Conservation (phyloP, 2,888 invertebrate genomes). For the Drosophila mercatorum region DNA sequence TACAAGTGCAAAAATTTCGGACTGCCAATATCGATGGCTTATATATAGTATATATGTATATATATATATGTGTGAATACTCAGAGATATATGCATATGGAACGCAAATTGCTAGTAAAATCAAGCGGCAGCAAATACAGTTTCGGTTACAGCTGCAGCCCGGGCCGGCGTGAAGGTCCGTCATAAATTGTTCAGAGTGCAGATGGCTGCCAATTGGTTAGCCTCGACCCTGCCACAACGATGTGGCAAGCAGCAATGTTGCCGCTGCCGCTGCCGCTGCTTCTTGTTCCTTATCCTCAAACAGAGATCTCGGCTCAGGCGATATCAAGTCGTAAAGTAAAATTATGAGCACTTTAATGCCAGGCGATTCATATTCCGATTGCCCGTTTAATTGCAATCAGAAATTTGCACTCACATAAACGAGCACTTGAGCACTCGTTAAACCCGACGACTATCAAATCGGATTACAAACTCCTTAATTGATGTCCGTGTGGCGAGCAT, state of each 20-base stretch:
- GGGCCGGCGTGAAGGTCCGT: conserved; percentile 58
- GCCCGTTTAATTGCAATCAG: conserved; percentile 61
- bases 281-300: not conserved
- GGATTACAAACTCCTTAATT: conserved; percentile 40
- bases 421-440: conserved; percentile 49
- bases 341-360: conserved; percentile 36
- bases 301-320: conserved; percentile 14
- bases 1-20: conserved; percentile 54
- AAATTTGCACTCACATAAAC: conserved; percentile 41
- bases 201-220: conserved; percentile 63
- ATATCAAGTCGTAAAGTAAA: conserved; percentile 41
- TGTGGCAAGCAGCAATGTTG: conserved; percentile 9
- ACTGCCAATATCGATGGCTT: conserved; percentile 47
- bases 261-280: too few relatives aligned
- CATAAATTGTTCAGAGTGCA: conserved; percentile 72
- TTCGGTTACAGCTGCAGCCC: not conserved
- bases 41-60: not conserved
- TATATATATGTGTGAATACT: not conserved
- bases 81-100: conserved; percentile 19
- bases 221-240: conserved; percentile 29
- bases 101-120: conserved; percentile 50
- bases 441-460: conserved; percentile 61
- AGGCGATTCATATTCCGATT: conserved; percentile 52
- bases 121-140: conserved; percentile 38
- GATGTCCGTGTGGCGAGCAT: conserved; percentile 24